phyloP scores from a whole-genome alignment of 1,140 invertebrate genomes.

The Drosophila nikananu region DNA sequence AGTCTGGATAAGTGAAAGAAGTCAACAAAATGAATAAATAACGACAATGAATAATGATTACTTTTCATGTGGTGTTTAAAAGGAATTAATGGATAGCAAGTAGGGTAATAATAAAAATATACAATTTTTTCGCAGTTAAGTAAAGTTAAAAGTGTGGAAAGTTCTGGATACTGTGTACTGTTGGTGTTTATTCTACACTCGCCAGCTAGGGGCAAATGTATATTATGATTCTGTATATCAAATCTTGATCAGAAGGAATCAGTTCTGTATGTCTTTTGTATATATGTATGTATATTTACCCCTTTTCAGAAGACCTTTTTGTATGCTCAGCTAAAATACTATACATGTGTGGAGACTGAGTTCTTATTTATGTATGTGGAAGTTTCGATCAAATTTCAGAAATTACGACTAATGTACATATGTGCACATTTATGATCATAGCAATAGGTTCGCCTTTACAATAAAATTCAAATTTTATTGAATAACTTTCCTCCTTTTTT shows the following conservation, averaged over 20 bases:
- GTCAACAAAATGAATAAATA: slow-evolving; percentile 31
- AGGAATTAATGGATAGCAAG: neutral
- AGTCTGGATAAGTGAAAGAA: slow-evolving; percentile 13
- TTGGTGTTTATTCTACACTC: neutral
- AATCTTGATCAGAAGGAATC: neutral
- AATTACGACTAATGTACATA: neutral
- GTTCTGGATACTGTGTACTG: neutral
- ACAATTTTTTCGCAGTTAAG: accelerated
- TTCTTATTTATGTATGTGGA: neutral
- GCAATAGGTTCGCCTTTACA: neutral
- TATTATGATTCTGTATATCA: neutral
- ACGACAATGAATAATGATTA: neutral
- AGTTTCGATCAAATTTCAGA: neutral
- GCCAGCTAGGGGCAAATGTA: neutral
- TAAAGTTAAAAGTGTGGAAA: neutral
- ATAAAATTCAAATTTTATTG: neutral
- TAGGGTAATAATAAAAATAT: too few species aligned
- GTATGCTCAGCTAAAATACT: slow-evolving; percentile 6
- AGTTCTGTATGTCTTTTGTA: neutral
- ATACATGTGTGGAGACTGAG: too few species aligned
- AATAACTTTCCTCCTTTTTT: neutral
- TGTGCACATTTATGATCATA: neutral
- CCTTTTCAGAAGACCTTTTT: neutral
- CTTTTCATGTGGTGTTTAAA: neutral
- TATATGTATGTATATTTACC: too few species aligned